Percentiles rank a stretch among this genome's conserved stretches.
These are phyloP conservation scores for Antheraea pernyi DNA, from an alignment of 1,140 invertebrate species.

Conservation along the genomic window DNA sequence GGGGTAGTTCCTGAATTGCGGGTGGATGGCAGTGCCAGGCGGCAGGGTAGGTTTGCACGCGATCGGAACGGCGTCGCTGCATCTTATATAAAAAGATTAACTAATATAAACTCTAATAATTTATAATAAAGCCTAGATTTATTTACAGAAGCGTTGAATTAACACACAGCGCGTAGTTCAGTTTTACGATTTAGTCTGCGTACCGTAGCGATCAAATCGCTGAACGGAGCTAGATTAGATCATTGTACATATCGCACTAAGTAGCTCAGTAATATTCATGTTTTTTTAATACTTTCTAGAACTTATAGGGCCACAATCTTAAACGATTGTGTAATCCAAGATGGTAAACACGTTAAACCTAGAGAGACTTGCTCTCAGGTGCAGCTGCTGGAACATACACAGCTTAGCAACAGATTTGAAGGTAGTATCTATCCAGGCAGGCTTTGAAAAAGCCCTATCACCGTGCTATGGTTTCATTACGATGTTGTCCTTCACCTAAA, in stretches of 20 bases:
- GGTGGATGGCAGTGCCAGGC: constrained; percentile 68
- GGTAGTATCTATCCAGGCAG: too few species aligned
- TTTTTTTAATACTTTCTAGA: not conserved
- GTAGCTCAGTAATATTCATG: not conserved
- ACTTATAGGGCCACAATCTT: too few species aligned
- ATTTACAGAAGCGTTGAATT: not conserved
- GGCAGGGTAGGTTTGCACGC: constrained; percentile 53
- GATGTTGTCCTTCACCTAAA: too few species aligned
- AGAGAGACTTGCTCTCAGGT: too few species aligned
- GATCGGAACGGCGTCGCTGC: constrained; percentile 54
- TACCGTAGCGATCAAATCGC: not conserved
- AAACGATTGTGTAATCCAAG: too few species aligned
- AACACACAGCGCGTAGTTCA: not conserved
- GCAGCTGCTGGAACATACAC: too few species aligned
- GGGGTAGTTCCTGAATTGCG: constrained; percentile 49
- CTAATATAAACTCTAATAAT: constrained; percentile 13
- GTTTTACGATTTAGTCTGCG: constrained; percentile 2
- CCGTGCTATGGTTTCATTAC: too few species aligned
- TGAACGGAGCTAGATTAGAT: not conserved
- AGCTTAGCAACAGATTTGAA: too few species aligned
- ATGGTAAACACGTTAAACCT: too few species aligned
- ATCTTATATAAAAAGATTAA: constrained; percentile 37
- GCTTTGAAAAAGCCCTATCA: too few species aligned
- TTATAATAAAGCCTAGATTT: not conserved
- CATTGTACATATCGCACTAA: not conserved